These are phyloP conservation scores for Pollenia griseotomentosa DNA, from an alignment of 2,888 invertebrate genomes.

Conservation along the genomic window DNA sequence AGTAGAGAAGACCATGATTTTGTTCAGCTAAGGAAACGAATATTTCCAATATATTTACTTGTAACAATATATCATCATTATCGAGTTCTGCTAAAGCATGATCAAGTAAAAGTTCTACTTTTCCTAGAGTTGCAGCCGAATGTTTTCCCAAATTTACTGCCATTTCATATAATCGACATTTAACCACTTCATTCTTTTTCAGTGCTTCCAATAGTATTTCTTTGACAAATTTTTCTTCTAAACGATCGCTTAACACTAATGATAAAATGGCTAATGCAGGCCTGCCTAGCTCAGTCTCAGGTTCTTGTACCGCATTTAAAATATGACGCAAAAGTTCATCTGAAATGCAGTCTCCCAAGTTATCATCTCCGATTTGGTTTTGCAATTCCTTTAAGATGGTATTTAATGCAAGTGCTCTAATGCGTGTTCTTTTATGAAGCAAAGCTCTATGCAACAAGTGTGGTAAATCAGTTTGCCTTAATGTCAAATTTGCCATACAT, in stretches of 20 bases:
- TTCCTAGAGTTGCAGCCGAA: constrained; percentile 86
- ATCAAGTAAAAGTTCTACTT: constrained; percentile 87
- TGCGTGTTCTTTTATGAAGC: constrained; percentile 87
- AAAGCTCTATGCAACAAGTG: constrained; percentile 87
- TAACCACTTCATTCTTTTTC: constrained; percentile 76
- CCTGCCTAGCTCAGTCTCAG: constrained; percentile 77
- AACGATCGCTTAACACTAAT: constrained; percentile 75
- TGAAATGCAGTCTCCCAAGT: constrained; percentile 61
- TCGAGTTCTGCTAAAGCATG: constrained; percentile 88
- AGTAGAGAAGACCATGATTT: constrained; percentile 89
- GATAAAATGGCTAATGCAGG: constrained; percentile 79
- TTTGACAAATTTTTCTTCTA: constrained; percentile 76
- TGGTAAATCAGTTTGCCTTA: constrained; percentile 86
- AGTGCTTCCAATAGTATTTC: constrained; percentile 76
- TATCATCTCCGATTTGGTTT: not conserved
- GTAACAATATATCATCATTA: constrained; percentile 90
- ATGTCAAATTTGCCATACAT: constrained; percentile 87
- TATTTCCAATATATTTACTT: constrained; percentile 92
- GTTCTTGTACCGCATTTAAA: constrained; percentile 79
- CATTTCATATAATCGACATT: constrained; percentile 84
- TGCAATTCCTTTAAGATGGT: constrained; percentile 85
- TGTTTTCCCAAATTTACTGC: constrained; percentile 87
- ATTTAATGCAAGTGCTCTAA: constrained; percentile 87
- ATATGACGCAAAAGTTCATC: constrained; percentile 77
- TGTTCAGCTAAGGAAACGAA: constrained; percentile 89